Base-by-base conservation (phyloP, 2,888 invertebrate species). In the Cataglyphis altisquamis region DNA sequence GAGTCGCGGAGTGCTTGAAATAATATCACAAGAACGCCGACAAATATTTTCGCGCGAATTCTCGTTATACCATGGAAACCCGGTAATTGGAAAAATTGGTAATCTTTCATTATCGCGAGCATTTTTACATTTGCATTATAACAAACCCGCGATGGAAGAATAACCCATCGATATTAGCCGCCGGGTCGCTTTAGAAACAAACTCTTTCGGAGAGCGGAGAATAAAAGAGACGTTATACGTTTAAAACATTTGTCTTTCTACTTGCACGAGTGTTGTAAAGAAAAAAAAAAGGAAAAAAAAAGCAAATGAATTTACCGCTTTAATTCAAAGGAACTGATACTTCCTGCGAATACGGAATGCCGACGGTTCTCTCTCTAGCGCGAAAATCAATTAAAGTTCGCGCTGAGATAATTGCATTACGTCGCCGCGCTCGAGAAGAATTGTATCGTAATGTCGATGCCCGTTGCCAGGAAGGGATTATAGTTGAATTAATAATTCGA, bases 401-500 rank as follows among this genome's bases (percentile, higher is more conserved):
- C 60, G 45, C 70, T 18, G 78, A 62, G 70, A 62, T 80, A 80
- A 80, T 80, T 72, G 45, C 60, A 25, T 80, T 72, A 72, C 60
- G 60, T 80, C 41, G 32, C 45, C 45, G 45, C 36, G 21, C 60
- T 60, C 45, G 25, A 62, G 72, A 80, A 72, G 60, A 80, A 80
- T 80, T 48, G 72, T 72, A 80, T 72, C 45, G 78, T 60, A 60
- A 68, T 57, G 77, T 25, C 29, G 25, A 18, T 12, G 41, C 8
- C 12, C n/a, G 57, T 57, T 68, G 68, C 70, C 32, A 15, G 39
- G 55, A 52, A 52, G n/a, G 52, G 52, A 52, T 36, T 41, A 18
- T 62, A 25, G 60, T 72, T 80, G 60, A 80, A 80, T 80, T 80
- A 80, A 80, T 80, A 80, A 80, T 80, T 70, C 45, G 72, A 72